Evolutionary conservation across 2,113 vertebrate genomes (phyloP), one percentile per base, ranked within the genome.

Genomic region (Noctilio leporinus): DNA sequence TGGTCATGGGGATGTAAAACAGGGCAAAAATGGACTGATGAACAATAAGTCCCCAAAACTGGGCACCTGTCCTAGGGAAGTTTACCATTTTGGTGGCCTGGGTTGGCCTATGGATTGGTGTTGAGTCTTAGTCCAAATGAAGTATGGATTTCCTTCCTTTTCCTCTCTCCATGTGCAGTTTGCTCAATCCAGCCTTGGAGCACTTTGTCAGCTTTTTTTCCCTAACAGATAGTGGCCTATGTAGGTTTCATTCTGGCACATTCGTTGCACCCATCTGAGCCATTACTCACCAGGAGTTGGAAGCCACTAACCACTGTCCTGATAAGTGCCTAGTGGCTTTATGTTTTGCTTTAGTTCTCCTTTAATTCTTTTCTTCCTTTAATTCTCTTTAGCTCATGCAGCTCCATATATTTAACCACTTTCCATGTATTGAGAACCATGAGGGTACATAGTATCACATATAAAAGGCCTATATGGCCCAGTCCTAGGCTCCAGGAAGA

Each of bases 361-460:
- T 91, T 93, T 65, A 89, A 81, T 93, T 95, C 45, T 89, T 47
- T 20, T 30, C 14, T 78, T 38, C 35, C 55, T 91, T 93, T 65
- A 89, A 81, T 93, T 95, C 45, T 89, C 7, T 84, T 90, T 64
- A 55, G 49, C 10, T 59, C 47, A 53, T 47, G 40, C 24, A 62
- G 35, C 51, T 76, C 57, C 62, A 64, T 20, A 75, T 51, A 65
- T 57, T 64, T 55, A 78, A 82, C 82, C 11, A 75, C 17, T 78
- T 94, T 28, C 47, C 94, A 11, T 47, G 16, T 76, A 62, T 95
- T 96, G 62, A 93, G 89, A 91, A 38, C 16, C 45, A 78, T 3
- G 19, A 80, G 5, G 45, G 2, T 30, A 72, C 7, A 83, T 24
- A 75, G n/a, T 16, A 22, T 64, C 80, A 64, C 10, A 73, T 38